Percentiles rank a stretch among this genome's conserved stretches.
These are phyloP conservation scores for Graptemys geographica DNA, from an alignment of 2,797 vertebrate genomes.

Conservation along the genomic window DNA sequence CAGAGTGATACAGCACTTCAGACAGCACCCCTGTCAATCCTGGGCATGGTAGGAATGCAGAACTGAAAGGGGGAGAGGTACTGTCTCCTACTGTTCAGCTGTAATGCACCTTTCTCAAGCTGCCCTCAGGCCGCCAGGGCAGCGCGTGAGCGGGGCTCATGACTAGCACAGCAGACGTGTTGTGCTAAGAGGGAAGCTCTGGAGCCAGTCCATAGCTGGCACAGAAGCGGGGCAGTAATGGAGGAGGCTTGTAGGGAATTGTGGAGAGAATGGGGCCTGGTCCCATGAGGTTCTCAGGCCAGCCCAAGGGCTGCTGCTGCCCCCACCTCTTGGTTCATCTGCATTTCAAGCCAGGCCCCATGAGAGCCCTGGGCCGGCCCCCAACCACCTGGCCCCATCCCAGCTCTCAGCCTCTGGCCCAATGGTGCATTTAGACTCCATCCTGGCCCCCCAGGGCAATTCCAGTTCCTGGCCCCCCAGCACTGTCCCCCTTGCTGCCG, in stretches of 20 bases:
- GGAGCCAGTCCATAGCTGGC: background rate
- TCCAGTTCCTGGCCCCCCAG: background rate
- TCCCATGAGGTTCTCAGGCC: background rate
- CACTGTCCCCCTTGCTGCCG: background rate
- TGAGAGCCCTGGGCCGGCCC: background rate
- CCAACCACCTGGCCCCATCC: background rate
- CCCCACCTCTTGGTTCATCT: too few relatives aligned
- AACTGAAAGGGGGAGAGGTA: background rate
- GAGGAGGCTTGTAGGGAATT: background rate
- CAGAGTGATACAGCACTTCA: background rate
- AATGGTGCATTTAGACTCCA: background rate
- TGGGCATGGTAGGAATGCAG: background rate
- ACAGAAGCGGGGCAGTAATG: background rate
- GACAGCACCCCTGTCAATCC: too few relatives aligned
- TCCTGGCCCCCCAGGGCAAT: background rate
- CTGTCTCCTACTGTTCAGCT: background rate
- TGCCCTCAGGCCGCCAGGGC: too few relatives aligned
- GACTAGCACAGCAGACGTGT: background rate
- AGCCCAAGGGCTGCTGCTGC: background rate
- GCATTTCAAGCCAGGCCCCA: background rate
- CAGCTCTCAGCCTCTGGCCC: background rate
- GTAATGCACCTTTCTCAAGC: background rate
- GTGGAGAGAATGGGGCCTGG: background rate
- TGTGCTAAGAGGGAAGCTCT: background rate
- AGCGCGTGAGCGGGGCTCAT: rapidly evolving